Base-by-base conservation (phyloP, 2,797 vertebrate genomes). In the Clarias platycephalus region DNA sequence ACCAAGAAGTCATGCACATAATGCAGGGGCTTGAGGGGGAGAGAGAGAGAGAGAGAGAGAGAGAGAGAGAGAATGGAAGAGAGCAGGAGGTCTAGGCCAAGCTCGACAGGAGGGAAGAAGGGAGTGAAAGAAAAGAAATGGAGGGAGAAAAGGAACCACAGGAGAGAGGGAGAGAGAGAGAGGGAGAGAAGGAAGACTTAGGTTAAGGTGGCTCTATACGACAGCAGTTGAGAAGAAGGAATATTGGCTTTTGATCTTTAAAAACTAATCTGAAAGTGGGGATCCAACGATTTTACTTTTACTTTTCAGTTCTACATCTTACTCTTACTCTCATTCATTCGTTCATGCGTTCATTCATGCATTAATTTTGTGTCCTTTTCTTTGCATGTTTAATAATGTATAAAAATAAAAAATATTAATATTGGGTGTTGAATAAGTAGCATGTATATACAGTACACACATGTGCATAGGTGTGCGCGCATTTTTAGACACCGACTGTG, bases 161-260 rank as follows among this genome's bases (percentile, higher is more conserved):
- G 88, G 87, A 85, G 49, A 94, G 74, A 58, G 83, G 89, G 92
- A 89, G 89, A 94, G 74, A 58, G 83, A 88, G 92, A 89, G 89
- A 92, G 92, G 91, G 90, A 92, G 91, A 93, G 91, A 92, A 84
- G 77, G 91, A 91, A 87, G 93, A 92, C 87, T 31, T 31, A 84
- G 91, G 76, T 66, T 86, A 87, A 77, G 84, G 90, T 57, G 88
- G 80, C 85, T 78, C 67, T 24, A 76, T n/a, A 63, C 67, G 40
- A 40, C 44, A 37, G 63, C 44, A 78, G 22, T 7, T 2, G 71
- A 68, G 49, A 75, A 1, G 68, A 60, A 15, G 75, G 87, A 83
- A 80, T 80, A 71, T 70, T 60, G 28, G 66, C 31, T 49, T 4
- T 81, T 67, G 6, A 40, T 58, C 66, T 67, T 80, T 24, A 67